Evolutionary conservation across 1,140 invertebrate species (phyloP).

Genomic region (Ectropis grisescens): DNA sequence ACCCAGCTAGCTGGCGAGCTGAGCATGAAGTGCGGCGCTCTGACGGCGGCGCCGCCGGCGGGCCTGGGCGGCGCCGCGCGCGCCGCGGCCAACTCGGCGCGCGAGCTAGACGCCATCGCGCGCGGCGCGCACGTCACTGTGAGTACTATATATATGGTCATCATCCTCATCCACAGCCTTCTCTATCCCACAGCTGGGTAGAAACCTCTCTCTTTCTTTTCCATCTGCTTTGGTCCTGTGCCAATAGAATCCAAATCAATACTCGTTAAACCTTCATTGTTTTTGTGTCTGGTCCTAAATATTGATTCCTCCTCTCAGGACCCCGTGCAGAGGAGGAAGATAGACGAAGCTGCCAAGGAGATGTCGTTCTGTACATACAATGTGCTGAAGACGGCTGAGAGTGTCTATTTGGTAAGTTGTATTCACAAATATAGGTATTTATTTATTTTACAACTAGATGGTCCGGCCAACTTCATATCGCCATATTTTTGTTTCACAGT

Average conservation of each 20-base stretch:
- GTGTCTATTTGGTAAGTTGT: too few relatives aligned
- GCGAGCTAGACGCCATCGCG: constrained; percentile 14
- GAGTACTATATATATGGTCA: too few relatives aligned
- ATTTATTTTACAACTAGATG: too few relatives aligned
- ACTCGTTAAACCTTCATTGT: too few relatives aligned
- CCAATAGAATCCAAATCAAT: too few relatives aligned
- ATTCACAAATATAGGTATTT: too few relatives aligned
- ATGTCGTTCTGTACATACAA: constrained; percentile 32
- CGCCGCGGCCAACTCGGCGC: constrained; percentile 13
- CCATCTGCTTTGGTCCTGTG: too few relatives aligned
- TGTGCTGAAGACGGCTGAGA: constrained; percentile 29
- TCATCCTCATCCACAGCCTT: too few relatives aligned
- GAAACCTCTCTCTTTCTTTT: too few relatives aligned
- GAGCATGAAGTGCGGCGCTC: constrained; percentile 14
- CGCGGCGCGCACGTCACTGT: too few relatives aligned
- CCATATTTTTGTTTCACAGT: too few relatives aligned
- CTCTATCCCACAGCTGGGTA: constrained; percentile 4
- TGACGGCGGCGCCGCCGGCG: constrained; percentile 19
- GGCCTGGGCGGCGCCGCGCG: constrained; percentile 15
- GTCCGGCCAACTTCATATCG: too few relatives aligned
- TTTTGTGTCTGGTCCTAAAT: not conserved
- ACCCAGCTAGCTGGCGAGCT: constrained; percentile 26
- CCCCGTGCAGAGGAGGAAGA: constrained; percentile 21
- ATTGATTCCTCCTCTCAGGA: constrained; percentile 16
- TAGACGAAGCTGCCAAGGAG: constrained; percentile 31